A percentile compares a stretch with the other conserved stretches of the same genome.
Evolutionary conservation across 1,140 invertebrate genomes (phyloP).

Genomic region (Chironomus tepperi): DNA sequence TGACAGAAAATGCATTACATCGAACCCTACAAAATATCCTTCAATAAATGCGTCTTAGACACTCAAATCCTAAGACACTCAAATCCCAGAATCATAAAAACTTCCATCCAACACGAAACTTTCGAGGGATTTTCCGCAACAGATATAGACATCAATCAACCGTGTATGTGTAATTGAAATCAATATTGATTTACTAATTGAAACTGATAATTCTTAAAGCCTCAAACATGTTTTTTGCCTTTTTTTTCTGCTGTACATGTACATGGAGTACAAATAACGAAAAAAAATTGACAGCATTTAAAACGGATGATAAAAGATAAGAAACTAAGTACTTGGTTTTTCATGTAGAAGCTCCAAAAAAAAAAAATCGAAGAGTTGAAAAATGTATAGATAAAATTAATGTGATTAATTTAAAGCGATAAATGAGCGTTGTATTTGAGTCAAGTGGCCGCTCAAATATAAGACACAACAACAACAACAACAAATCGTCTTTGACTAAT

Average conservation of each 20-base stretch:
- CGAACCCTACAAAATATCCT: too few relatives aligned
- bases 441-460: background rate
- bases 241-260: background rate
- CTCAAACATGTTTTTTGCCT: background rate
- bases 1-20: too few relatives aligned
- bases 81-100: too few relatives aligned
- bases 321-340: background rate
- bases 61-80: too few relatives aligned
- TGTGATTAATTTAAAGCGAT: slow-evolving; percentile 14
- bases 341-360: background rate
- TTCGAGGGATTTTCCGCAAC: background rate
- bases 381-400: background rate
- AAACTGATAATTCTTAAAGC: slow-evolving; percentile 22
- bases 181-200: slow-evolving; percentile 20
- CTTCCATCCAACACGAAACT: too few relatives aligned
- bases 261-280: background rate
- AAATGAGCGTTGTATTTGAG: background rate
- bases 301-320: slow-evolving; percentile 24
- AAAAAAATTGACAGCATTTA: slow-evolving; percentile 21
- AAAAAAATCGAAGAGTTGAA: background rate
- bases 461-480: too few relatives aligned
- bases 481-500: background rate
- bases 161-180: background rate
- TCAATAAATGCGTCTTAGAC: too few relatives aligned
- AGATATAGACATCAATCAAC: slow-evolving; percentile 20